A percentile compares a stretch with the other conserved stretches of the same genome.
Conservation (phyloP, 2,797 vertebrate species). For the Carcharodon carcharias region DNA sequence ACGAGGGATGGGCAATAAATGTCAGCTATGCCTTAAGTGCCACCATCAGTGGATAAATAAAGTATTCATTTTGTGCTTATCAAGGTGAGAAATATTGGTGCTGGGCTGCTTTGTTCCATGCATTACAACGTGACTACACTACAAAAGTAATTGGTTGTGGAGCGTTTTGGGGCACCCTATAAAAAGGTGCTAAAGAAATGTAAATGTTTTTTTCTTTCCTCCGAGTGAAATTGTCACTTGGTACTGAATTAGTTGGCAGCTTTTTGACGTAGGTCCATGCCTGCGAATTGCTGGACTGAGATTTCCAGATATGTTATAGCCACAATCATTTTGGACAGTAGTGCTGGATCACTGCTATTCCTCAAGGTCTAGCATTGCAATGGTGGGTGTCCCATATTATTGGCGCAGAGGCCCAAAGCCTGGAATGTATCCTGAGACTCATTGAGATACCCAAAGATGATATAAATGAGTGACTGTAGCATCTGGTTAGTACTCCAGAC, state of each 20-base stretch:
- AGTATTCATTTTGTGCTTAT: not conserved
- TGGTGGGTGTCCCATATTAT: not conserved
- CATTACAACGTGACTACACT: not conserved
- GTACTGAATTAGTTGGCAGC: not conserved
- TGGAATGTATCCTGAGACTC: not conserved
- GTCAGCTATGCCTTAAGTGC: not conserved
- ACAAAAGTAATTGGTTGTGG: not conserved
- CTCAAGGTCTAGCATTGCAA: not conserved
- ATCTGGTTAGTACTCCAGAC: not conserved
- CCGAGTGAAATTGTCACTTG: not conserved
- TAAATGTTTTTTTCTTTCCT: not conserved
- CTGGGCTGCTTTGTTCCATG: not conserved
- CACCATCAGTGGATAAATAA: not conserved
- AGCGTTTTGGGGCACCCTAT: no score
- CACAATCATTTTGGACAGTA: not conserved
- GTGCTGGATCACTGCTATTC: not conserved
- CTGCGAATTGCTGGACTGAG: not conserved
- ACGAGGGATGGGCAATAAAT: not conserved
- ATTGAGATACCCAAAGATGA: not conserved
- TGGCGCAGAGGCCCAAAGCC: not conserved
- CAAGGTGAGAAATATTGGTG: not conserved
- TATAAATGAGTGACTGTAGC: not conserved
- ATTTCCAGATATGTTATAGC: not conserved
- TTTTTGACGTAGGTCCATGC: not conserved
- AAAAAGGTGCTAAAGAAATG: not conserved